phyloP scores from a whole-genome alignment of 1,140 invertebrate species.

The Cotesia glomerata region DNA sequence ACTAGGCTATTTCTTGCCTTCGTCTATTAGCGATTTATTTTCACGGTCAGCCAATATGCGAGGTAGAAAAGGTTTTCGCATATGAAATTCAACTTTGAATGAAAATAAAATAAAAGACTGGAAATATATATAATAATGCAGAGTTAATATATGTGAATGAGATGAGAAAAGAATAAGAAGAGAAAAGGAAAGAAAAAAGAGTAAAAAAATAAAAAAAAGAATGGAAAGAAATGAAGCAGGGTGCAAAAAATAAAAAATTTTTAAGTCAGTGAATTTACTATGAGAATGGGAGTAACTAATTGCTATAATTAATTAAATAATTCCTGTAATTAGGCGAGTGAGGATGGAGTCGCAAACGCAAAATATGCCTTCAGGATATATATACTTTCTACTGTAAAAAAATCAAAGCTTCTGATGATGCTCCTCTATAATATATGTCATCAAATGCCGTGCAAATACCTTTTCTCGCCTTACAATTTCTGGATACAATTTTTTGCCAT shows the following conservation, averaged over 20 bases:
- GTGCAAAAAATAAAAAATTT: too few species aligned
- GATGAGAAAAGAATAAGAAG: slow-evolving; percentile 28
- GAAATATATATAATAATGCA: too few species aligned
- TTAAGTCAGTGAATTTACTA: slow-evolving; percentile 23
- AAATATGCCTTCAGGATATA: slow-evolving; percentile 15
- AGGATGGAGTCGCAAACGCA: slow-evolving; percentile 22
- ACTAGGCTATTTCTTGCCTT: not conserved
- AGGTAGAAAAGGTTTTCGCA: too few species aligned
- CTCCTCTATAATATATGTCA: not conserved
- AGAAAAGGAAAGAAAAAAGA: slow-evolving; percentile 21
- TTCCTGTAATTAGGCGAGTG: slow-evolving; percentile 44
- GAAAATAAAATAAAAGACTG: slow-evolving; percentile 30
- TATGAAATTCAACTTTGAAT: slow-evolving; percentile 27
- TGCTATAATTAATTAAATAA: slow-evolving; percentile 50
- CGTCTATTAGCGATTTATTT: slow-evolving; percentile 4
- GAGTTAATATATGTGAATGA: too few species aligned
- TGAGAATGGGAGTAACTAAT: slow-evolving; percentile 39
- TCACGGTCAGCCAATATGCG: slow-evolving; percentile 25
- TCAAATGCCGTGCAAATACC: too few species aligned
- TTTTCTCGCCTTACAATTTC: too few species aligned
- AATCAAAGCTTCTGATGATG: not conserved
- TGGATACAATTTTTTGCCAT: too few species aligned
- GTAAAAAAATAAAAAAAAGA: not conserved
- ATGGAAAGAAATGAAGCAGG: slow-evolving; percentile 29
- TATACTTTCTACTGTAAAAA: not conserved